phyloP scores from a whole-genome alignment of 2,888 invertebrate species.

The Dastarcus helophoroides region DNA sequence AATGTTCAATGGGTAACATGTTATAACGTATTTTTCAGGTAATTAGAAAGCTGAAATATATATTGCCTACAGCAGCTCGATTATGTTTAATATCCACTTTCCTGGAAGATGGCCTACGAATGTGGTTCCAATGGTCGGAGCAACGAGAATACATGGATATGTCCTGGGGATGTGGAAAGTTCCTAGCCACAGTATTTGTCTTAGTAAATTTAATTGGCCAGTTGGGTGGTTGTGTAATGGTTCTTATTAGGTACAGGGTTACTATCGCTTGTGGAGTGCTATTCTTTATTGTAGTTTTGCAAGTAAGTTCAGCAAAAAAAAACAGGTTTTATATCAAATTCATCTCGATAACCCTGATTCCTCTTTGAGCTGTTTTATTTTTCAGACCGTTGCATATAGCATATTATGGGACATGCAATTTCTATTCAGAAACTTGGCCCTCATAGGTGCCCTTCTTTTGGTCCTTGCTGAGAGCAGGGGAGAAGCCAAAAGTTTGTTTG shows the following conservation, averaged over 20 bases:
- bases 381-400: conserved; percentile 85
- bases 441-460: conserved; percentile 92
- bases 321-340: neutral
- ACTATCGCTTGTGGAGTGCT: conserved; percentile 83
- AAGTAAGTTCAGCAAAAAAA: conserved; percentile 51
- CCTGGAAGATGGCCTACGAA: conserved; percentile 95
- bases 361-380: no score
- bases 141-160: conserved; percentile 96
- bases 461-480: conserved; percentile 93
- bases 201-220: conserved; percentile 92
- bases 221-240: conserved; percentile 92
- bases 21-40: no score
- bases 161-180: conserved; percentile 92
- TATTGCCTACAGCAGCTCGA: conserved; percentile 90
- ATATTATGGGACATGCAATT: conserved; percentile 98
- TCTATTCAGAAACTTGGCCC: conserved; percentile 87
- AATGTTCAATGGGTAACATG: no score
- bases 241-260: conserved; percentile 83
- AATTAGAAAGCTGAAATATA: conserved; percentile 79
- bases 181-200: conserved; percentile 91
- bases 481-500: conserved; percentile 90
- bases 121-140: conserved; percentile 99
- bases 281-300: conserved; percentile 91
- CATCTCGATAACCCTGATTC: no score
- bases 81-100: conserved; percentile 97